Percentiles rank a stretch among this genome's conserved stretches.
These are phyloP conservation scores for Chaetodon trifascialis DNA, from an alignment of 2,113 vertebrate species.

Conservation along the genomic window DNA sequence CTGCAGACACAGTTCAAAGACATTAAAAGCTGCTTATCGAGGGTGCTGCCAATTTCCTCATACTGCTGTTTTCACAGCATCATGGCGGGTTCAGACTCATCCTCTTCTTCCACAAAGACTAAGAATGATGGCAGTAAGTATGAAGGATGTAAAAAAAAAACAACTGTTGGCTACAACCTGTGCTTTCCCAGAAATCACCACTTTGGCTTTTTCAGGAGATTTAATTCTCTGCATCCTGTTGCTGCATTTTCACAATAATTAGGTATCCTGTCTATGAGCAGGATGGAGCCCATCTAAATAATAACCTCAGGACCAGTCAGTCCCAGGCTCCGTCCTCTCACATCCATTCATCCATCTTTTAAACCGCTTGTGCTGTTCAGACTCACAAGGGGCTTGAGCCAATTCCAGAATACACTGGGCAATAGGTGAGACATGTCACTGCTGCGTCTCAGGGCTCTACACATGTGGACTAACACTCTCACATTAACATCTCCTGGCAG, in stretches of 20 bases:
- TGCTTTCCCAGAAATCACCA: not conserved
- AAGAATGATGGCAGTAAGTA: not conserved
- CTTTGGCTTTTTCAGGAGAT: not conserved
- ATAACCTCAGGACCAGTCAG: not conserved
- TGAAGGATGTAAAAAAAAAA: not conserved
- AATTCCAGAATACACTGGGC: not conserved
- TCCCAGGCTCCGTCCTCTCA: not conserved
- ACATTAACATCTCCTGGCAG: too few relatives aligned
- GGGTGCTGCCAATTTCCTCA: not conserved
- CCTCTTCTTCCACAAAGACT: too few relatives aligned
- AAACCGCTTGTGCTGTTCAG: not conserved
- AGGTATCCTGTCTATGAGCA: not conserved
- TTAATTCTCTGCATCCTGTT: not conserved
- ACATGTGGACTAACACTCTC: not conserved
- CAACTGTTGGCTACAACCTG: not conserved
- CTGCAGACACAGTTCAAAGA: not conserved
- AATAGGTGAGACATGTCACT: not conserved
- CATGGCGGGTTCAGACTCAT: not conserved
- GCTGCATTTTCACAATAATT: not conserved
- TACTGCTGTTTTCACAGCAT: not conserved
- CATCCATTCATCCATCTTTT: conserved; percentile 17
- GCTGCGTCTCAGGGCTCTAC: not conserved
- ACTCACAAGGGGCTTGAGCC: not conserved
- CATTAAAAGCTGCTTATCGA: not conserved
- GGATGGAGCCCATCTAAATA: not conserved